Conservation (phyloP, 2,113 vertebrate genomes). For the Psittacula cyanocephala region DNA sequence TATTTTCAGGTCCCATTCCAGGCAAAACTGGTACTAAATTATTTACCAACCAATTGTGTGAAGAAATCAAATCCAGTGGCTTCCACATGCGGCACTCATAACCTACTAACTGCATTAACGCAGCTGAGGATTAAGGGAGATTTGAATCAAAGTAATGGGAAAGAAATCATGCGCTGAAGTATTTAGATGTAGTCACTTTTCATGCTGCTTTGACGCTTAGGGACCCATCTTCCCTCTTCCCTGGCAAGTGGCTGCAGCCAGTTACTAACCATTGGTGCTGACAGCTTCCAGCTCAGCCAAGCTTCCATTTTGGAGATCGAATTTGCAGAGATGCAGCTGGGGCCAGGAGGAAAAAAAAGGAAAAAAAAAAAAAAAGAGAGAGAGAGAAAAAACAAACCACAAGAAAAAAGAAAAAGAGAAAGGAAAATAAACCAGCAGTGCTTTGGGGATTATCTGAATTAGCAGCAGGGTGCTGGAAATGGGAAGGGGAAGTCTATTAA, state of each 20-base stretch:
- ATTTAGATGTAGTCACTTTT: conserved; percentile 44
- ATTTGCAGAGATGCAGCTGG: conserved; percentile 43
- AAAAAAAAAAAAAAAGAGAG: background rate
- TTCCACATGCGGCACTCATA: conserved; percentile 10
- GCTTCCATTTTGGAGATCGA: conserved; percentile 14
- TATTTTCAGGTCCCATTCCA: conserved; percentile 3
- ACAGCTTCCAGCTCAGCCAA: conserved; percentile 20
- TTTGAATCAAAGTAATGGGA: conserved; percentile 61
- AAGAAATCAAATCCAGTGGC: conserved; percentile 33
- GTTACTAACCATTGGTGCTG: background rate
- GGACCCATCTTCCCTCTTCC: conserved; percentile 4
- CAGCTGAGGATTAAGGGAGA: conserved; percentile 45
- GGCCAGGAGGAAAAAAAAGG: background rate
- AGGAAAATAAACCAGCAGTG: background rate
- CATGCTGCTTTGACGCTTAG: background rate
- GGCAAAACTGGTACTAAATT: conserved; percentile 42
- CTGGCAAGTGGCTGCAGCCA: background rate
- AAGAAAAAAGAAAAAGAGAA: background rate
- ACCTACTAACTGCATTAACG: conserved; percentile 50
- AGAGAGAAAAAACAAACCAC: background rate
- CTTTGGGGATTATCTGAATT: background rate
- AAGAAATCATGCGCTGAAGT: conserved; percentile 46
- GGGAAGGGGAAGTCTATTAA: background rate
- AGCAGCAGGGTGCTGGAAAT: background rate
- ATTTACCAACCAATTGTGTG: conserved; percentile 46